Conservation (phyloP, 2,888 invertebrate species). For the Seira ritae region DNA sequence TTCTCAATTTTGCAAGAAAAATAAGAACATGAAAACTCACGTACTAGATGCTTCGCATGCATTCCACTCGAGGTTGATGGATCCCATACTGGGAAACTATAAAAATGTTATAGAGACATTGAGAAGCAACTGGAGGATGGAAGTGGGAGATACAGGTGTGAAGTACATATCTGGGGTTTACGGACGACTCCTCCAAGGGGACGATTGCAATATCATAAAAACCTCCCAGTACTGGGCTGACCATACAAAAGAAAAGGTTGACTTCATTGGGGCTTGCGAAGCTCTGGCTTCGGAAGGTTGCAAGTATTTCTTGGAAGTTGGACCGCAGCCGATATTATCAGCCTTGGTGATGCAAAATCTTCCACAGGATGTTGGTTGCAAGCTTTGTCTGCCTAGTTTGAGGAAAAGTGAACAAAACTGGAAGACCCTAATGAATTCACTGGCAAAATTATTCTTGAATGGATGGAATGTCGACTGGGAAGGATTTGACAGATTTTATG, state of each 20-base stretch:
- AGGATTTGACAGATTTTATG: constrained; percentile 40
- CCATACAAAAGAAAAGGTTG: constrained; percentile 63
- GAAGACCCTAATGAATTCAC: constrained; percentile 31
- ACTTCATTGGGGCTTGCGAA: constrained; percentile 56
- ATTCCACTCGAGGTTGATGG: constrained; percentile 60
- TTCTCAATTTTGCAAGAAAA: constrained; percentile 29
- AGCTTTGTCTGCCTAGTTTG: constrained; percentile 56
- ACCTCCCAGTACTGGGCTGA: constrained; percentile 57
- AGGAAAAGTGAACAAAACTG: constrained; percentile 55
- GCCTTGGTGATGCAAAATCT: constrained; percentile 59
- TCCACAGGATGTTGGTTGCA: not conserved
- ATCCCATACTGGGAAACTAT: constrained; percentile 52
- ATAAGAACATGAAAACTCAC: constrained; percentile 43
- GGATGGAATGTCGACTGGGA: constrained; percentile 59
- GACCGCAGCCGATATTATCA: constrained; percentile 63
- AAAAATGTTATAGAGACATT: constrained; percentile 19
- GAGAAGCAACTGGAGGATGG: not conserved
- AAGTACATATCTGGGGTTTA: constrained; percentile 66
- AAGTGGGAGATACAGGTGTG: not conserved
- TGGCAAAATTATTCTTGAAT: constrained; percentile 53
- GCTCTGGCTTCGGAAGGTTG: constrained; percentile 29
- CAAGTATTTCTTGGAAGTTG: constrained; percentile 60
- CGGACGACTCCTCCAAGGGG: constrained; percentile 24
- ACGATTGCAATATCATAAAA: constrained; percentile 16
- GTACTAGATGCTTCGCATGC: constrained; percentile 55